Percentiles rank a stretch among this genome's conserved stretches.
phyloP scores from a whole-genome alignment of 2,888 invertebrate genomes.

The Agonopterix arenella region DNA sequence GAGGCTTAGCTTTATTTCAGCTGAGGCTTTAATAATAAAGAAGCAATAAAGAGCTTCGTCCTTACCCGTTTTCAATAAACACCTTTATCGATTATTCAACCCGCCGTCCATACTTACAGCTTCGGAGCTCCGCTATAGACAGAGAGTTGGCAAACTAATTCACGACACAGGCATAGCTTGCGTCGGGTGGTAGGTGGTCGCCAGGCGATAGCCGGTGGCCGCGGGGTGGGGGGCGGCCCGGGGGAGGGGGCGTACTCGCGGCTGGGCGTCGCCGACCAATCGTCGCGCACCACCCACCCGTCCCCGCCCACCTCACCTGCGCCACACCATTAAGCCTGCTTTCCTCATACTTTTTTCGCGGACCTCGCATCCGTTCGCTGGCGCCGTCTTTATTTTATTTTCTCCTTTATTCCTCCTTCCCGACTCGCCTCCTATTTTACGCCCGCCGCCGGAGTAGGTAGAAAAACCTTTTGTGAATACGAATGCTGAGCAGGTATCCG shows the following conservation, averaged over 20 bases:
- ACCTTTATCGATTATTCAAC: slow-evolving; percentile 77
- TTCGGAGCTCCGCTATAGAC: slow-evolving; percentile 73
- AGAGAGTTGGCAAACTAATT: slow-evolving; percentile 77
- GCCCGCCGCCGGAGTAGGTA: slow-evolving; percentile 68
- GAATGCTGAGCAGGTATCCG: slow-evolving; percentile 72
- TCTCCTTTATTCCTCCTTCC: slow-evolving; percentile 74
- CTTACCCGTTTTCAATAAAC: slow-evolving; percentile 76
- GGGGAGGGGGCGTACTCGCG: slow-evolving; percentile 45
- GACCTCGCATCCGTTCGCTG: slow-evolving; percentile 71
- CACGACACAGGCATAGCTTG: slow-evolving; percentile 76
- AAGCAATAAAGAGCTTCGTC: slow-evolving; percentile 72
- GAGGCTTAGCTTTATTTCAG: slow-evolving; percentile 28
- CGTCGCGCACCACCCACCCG: slow-evolving; percentile 60
- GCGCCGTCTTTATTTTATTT: slow-evolving; percentile 76
- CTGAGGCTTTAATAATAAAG: slow-evolving; percentile 65
- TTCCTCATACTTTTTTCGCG: slow-evolving; percentile 72
- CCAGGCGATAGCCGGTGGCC: slow-evolving; percentile 47
- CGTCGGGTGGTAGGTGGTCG: slow-evolving; percentile 66
- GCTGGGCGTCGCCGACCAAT: slow-evolving; percentile 67
- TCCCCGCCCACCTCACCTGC: slow-evolving; percentile 74
- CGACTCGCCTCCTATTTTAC: slow-evolving; percentile 70
- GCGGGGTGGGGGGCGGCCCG: slow-evolving; percentile 55
- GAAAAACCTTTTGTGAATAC: slow-evolving; percentile 75
- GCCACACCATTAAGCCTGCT: slow-evolving; percentile 71
- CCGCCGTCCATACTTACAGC: slow-evolving; percentile 74